phyloP scores from a whole-genome alignment of 1,140 invertebrate genomes.

The Platyscapa corneri region DNA sequence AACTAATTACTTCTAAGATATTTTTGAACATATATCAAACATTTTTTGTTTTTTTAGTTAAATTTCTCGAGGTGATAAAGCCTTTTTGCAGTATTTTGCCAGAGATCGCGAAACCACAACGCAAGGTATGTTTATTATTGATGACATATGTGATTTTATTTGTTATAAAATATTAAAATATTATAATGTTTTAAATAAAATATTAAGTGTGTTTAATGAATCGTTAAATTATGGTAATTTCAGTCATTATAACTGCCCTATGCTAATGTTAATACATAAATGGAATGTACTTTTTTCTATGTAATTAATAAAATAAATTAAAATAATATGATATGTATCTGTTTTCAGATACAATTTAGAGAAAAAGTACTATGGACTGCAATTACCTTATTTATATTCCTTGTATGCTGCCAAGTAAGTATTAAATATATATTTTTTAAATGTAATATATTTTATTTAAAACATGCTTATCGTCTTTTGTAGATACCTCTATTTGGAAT shows the following conservation, averaged over 20 bases:
- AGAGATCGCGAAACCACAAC: constrained; percentile 99
- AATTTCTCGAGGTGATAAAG: constrained; percentile 99
- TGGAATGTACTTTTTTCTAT: not conserved
- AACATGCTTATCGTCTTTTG: constrained; percentile 54
- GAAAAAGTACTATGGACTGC: constrained; percentile 99
- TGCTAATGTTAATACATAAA: no score
- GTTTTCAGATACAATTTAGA: constrained; percentile 95
- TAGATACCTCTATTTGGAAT: constrained; percentile 99
- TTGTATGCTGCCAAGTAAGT: constrained; percentile 99
- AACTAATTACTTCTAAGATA: not conserved
- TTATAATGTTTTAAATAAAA: no score
- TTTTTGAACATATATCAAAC: not conserved
- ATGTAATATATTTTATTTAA: not conserved
- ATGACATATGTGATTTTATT: not conserved
- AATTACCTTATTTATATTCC: constrained; percentile 99
- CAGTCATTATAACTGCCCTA: no score
- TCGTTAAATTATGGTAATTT: not conserved
- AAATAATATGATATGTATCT: not conserved
- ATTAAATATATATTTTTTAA: not conserved
- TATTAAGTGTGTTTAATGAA: no score
- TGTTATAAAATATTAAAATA: no score
- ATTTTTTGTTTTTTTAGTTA: constrained; percentile 85
- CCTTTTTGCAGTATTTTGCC: constrained; percentile 99
- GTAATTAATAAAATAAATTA: not conserved
- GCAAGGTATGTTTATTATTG: constrained; percentile 83